Percentiles rank a stretch among this genome's conserved stretches.
Conservation (phyloP, 2,888 invertebrate genomes). For the Bursaphelenchus okinawaensis region DNA sequence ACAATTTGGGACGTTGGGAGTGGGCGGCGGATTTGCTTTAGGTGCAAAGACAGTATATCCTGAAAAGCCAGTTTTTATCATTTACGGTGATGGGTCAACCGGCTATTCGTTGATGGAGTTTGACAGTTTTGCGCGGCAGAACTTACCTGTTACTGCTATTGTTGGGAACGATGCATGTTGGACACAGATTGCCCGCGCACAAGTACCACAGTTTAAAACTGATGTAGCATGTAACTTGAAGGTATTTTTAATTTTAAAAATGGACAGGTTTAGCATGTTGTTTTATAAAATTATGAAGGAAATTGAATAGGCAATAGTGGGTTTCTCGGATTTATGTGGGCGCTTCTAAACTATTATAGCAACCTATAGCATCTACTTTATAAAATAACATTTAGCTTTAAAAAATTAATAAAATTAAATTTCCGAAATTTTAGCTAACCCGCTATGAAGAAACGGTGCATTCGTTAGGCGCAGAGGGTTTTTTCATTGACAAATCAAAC, state of each 20-base stretch:
- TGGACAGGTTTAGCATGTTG: neutral
- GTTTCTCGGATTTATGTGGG: too few relatives aligned
- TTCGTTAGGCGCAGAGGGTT: constrained; percentile 63
- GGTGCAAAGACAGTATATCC: constrained; percentile 64
- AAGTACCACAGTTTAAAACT: constrained; percentile 62
- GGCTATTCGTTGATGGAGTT: constrained; percentile 65
- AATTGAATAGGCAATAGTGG: too few relatives aligned
- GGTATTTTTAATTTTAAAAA: constrained; percentile 59
- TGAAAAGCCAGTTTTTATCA: constrained; percentile 63
- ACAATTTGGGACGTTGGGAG: constrained; percentile 62
- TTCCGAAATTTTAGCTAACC: constrained; percentile 61
- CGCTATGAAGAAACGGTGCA: constrained; percentile 63
- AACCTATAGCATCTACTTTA: too few relatives aligned
- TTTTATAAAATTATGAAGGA: neutral
- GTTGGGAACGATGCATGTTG: constrained; percentile 67
- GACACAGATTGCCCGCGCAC: constrained; percentile 66
- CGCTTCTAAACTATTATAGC: too few relatives aligned
- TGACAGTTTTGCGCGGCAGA: constrained; percentile 65
- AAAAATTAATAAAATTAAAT: too few relatives aligned
- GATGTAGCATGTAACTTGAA: constrained; percentile 63
- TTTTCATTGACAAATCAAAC: constrained; percentile 60
- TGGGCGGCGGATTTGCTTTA: constrained; percentile 65
- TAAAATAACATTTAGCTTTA: too few relatives aligned
- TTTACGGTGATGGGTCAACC: constrained; percentile 66
- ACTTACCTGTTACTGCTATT: constrained; percentile 63